phyloP scores from a whole-genome alignment of 2,113 vertebrate genomes.

The Dromiciops gliroides region DNA sequence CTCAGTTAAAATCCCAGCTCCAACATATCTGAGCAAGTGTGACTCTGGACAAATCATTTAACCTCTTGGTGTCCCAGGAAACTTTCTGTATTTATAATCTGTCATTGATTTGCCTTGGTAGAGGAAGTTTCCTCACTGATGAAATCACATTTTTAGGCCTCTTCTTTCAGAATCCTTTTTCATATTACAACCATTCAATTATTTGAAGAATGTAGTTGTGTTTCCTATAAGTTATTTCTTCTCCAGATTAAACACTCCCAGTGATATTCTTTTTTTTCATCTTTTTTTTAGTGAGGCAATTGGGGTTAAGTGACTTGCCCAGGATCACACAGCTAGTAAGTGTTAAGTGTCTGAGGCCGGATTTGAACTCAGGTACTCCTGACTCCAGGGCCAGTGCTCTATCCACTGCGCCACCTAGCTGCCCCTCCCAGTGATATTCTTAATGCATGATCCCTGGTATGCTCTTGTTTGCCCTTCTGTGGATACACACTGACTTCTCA shows the following conservation, averaged over 20 bases:
- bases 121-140: background rate
- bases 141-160: background rate
- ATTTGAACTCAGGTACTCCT: no score
- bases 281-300: no score
- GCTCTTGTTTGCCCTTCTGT: background rate
- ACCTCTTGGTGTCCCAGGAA: background rate
- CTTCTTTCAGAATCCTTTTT: background rate
- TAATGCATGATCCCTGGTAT: background rate
- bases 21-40: background rate
- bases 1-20: background rate
- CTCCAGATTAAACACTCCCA: no score
- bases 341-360: no score
- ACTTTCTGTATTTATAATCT: background rate
- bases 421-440: no score
- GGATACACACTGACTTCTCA: background rate
- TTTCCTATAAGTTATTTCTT: background rate
- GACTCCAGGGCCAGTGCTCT: no score
- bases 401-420: no score
- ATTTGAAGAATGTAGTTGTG: background rate
- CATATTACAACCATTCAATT: background rate
- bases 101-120: background rate
- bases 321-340: no score
- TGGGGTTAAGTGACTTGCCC: no score
- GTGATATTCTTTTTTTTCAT: no score
- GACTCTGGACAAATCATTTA: background rate